Base-by-base conservation (phyloP, 2,888 invertebrate species). In the Lasioglossum lativentre region DNA sequence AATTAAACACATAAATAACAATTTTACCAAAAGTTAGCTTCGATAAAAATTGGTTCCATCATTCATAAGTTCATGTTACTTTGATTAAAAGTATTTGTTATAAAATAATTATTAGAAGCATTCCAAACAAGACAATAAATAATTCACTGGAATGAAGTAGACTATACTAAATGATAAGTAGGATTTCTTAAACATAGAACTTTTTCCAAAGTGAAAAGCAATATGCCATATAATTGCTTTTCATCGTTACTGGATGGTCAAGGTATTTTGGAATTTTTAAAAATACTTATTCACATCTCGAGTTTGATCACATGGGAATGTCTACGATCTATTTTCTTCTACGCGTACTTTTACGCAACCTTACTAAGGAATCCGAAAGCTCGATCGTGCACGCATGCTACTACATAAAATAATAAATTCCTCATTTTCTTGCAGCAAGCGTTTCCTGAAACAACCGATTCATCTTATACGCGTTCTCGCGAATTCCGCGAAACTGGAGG, bases 401-500 rank as follows among this genome's bases (percentile, higher is more conserved):
- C 70, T 12, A 30, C 12, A 16, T 38, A 68, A 52, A 40, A 71
- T 75, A 83, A 83, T 71, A 75, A 82, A 84, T 83, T 75, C 52
- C 68, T 38, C 27, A 16, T 52, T 52, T 78, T 52, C n/a, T 70
- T 34, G 4, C 30, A 19, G 12, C 6, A 27, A 66, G 19, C 52
- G 59, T 19, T 63, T 63, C 30, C 23, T 27, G 70, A 75, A 78
- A 75, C 47, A 47, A 40, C 59, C 70, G 45, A 73, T 74, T 63
- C 47, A 30, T 66, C 47, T 75, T 34, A 42, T 38, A 70, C 56
- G 63, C 71, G 45, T 27, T 56, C 16, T 72, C 10, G 68, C 63
- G 77, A 72, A 85, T 85, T 85, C 86, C 74, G 56, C 45, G 78
- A 75, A 85, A 76, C 73, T 40, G 6, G 27, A 34, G 30, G 34